Evolutionary conservation across 1,140 invertebrate species (phyloP).

Genomic region (Condylostylus longicornis): DNA sequence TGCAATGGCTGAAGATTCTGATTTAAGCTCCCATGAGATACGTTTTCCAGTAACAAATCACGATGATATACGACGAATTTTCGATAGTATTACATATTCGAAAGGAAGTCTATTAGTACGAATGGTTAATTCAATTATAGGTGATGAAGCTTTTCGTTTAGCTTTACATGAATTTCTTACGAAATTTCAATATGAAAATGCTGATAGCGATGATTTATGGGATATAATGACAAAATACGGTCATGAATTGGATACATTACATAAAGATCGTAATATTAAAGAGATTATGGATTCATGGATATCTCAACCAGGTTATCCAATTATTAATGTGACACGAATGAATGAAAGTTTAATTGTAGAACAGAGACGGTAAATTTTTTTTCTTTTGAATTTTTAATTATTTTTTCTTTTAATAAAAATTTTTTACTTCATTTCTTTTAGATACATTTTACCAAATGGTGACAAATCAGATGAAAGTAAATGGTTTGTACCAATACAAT

Average conservation of each 20-base stretch:
- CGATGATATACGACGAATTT: slow-evolving; percentile 63
- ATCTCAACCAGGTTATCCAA: slow-evolving; percentile 64
- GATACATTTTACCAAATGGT: slow-evolving; percentile 17
- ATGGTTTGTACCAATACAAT: slow-evolving; percentile 45
- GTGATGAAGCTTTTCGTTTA: slow-evolving; percentile 47
- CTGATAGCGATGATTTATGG: slow-evolving; percentile 58
- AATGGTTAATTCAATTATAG: slow-evolving; percentile 66
- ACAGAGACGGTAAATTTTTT: slow-evolving; percentile 15
- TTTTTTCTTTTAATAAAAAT: background rate
- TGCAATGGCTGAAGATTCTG: slow-evolving; percentile 55
- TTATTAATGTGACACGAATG: slow-evolving; percentile 42
- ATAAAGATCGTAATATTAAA: slow-evolving; percentile 39
- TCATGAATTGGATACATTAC: slow-evolving; percentile 31
- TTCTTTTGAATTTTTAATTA: background rate
- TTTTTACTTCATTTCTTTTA: background rate
- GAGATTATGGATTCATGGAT: slow-evolving; percentile 73
- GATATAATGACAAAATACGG: slow-evolving; percentile 40
- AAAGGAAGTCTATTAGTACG: slow-evolving; percentile 70
- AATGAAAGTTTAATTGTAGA: slow-evolving; percentile 16
- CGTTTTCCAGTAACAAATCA: slow-evolving; percentile 51
- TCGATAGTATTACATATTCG: slow-evolving; percentile 71
- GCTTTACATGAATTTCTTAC: slow-evolving; percentile 48
- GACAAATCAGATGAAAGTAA: slow-evolving; percentile 15
- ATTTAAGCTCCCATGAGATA: slow-evolving; percentile 57
- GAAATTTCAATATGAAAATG: slow-evolving; percentile 44